Conservation (phyloP, 2,888 invertebrate genomes). For the Apamea monoglypha region DNA sequence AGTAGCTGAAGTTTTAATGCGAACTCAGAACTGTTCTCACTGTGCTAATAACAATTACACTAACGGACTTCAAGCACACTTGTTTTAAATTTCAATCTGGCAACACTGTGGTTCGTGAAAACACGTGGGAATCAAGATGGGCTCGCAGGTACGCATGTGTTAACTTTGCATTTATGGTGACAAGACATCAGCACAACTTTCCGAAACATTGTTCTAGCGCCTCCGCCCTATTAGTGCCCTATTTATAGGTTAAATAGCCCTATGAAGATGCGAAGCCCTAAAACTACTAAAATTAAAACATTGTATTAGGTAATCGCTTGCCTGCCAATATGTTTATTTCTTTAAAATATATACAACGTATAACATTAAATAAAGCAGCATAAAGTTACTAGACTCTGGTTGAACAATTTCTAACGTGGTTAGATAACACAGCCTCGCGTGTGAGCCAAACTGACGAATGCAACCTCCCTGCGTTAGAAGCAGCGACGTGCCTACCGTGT, state of each 20-base stretch:
- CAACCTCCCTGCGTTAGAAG: neutral
- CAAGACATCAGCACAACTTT: conserved; percentile 31
- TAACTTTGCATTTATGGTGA: conserved; percentile 33
- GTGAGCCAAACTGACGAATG: conserved; percentile 1
- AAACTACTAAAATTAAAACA: conserved; percentile 10
- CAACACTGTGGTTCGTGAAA: conserved; percentile 40
- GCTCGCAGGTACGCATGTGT: conserved; percentile 13
- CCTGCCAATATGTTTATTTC: neutral
- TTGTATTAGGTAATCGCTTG: neutral
- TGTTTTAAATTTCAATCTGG: conserved; percentile 72
- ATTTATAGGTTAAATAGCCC: neutral
- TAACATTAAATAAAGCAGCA: neutral
- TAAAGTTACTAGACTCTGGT: neutral
- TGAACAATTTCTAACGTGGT: neutral
- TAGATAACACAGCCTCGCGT: neutral
- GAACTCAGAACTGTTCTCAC: conserved; percentile 56
- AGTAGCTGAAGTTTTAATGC: conserved; percentile 65
- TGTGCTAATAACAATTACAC: conserved; percentile 66
- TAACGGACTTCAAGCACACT: conserved; percentile 68
- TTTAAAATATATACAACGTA: neutral
- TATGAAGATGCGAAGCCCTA: neutral
- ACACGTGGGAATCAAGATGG: conserved; percentile 29
- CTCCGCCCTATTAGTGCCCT: neutral
- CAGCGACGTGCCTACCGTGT: neutral
- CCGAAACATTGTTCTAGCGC: conserved; percentile 4